A percentile compares a stretch with the other conserved stretches of the same genome.
Conservation (phyloP, 2,113 vertebrate genomes). For the Protobothrops flavoviridis region DNA sequence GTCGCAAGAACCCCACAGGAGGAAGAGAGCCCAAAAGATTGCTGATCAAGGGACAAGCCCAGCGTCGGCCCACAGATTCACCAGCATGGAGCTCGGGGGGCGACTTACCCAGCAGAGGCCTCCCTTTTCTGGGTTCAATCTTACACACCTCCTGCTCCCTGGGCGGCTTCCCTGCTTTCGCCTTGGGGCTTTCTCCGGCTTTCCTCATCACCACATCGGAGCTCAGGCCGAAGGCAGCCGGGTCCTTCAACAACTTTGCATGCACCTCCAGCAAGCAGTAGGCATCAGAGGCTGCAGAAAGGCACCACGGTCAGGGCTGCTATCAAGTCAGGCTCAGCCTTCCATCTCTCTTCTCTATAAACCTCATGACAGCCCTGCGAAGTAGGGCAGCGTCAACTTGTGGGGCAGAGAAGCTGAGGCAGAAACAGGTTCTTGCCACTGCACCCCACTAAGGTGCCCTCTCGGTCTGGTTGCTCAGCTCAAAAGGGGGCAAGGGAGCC, state of each 20-base stretch:
- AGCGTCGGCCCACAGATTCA: neutral
- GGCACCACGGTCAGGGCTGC: neutral
- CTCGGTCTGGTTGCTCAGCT: neutral
- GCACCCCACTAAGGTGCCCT: neutral
- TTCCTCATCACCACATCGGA: conserved; percentile 59
- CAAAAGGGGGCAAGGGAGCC: neutral
- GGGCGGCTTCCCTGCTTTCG: conserved; percentile 55
- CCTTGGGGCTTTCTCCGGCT: conserved; percentile 27
- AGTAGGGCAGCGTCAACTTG: neutral
- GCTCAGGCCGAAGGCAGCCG: conserved; percentile 66
- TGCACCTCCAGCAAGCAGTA: conserved; percentile 86
- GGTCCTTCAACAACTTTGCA: conserved; percentile 69
- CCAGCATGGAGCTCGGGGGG: neutral
- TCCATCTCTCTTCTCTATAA: neutral
- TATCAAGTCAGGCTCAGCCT: neutral
- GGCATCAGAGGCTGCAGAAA: conserved; percentile 69
- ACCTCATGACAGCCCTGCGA: neutral
- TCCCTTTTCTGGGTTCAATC: neutral
- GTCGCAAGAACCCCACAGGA: neutral
- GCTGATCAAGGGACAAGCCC: neutral
- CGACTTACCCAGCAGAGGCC: neutral
- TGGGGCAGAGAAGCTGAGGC: neutral
- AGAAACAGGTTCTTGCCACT: neutral
- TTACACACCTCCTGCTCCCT: conserved; percentile 54
- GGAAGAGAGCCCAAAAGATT: neutral